A percentile compares a stretch with the other conserved stretches of the same genome.
Conservation (phyloP, 2,797 vertebrate genomes). For the Smutsia temminckii region DNA sequence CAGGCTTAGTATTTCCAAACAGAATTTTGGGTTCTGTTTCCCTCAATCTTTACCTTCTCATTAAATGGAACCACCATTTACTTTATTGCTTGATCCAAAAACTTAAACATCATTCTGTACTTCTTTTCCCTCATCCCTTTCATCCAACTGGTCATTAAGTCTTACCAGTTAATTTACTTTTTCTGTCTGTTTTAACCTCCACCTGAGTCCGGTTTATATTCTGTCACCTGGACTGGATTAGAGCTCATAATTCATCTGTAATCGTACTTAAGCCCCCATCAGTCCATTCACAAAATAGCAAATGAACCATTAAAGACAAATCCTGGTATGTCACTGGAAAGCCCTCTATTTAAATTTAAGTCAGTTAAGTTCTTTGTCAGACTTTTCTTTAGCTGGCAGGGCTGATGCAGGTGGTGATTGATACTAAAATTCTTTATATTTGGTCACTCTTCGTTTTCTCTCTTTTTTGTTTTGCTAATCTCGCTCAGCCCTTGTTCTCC, state of each 20-base stretch:
- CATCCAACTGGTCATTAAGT: not conserved
- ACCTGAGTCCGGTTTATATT: not conserved
- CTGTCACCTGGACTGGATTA: not conserved
- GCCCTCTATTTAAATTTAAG: not conserved
- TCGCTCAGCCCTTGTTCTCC: not conserved
- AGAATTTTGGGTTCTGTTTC: not conserved
- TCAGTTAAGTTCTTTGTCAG: not conserved
- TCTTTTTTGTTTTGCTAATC: not conserved
- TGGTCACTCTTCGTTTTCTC: not conserved
- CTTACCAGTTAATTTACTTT: not conserved
- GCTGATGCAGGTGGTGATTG: not conserved
- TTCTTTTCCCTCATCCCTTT: not conserved
- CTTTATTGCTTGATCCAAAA: not conserved
- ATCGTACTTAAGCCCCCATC: not conserved
- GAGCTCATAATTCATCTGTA: not conserved
- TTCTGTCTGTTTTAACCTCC: not conserved
- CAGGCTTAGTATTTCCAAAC: not conserved
- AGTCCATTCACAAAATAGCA: not conserved
- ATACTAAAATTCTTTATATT: not conserved
- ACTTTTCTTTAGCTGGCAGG: not conserved
- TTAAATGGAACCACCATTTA: not conserved
- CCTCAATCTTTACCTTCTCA: not conserved
- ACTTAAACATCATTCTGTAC: not conserved
- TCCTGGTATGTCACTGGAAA: not conserved
- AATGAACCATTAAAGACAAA: not conserved